phyloP scores from a whole-genome alignment of 2,888 invertebrate species.

The Anoplius nigerrimus region DNA sequence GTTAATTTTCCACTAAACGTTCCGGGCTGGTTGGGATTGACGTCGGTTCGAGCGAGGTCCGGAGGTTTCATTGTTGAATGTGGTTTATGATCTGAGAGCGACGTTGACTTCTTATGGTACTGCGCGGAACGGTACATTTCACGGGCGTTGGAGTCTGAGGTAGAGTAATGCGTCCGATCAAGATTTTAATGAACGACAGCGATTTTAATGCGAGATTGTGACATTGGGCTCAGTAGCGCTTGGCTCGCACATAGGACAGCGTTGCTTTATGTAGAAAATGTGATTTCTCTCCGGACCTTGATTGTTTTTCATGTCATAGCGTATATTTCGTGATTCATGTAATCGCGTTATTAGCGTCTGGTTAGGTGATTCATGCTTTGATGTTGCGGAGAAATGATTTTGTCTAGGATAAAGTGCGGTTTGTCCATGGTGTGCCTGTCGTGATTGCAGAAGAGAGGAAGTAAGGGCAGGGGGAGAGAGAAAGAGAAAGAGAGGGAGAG shows the following conservation, averaged over 20 bases:
- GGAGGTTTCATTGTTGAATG: too few species aligned
- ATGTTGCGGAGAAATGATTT: conserved; percentile 28
- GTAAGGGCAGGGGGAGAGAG: not conserved
- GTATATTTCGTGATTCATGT: conserved; percentile 27
- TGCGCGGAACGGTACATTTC: too few species aligned
- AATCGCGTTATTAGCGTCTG: conserved; percentile 28
- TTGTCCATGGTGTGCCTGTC: conserved; percentile 13
- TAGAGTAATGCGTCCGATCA: not conserved
- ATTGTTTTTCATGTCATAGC: conserved; percentile 23
- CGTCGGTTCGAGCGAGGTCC: too few species aligned
- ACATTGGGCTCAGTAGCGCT: too few species aligned
- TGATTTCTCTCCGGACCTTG: conserved; percentile 24
- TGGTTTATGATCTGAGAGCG: too few species aligned
- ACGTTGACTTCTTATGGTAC: too few species aligned
- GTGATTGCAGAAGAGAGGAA: not conserved
- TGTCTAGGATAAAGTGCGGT: conserved; percentile 23
- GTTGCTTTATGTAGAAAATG: conserved; percentile 14
- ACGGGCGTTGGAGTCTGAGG: too few species aligned
- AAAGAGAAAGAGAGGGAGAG: conserved; percentile 2
- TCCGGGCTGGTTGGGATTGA: too few species aligned
- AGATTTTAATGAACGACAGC: not conserved
- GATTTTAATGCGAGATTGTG: not conserved
- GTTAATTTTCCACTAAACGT: too few species aligned
- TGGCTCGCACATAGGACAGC: too few species aligned
- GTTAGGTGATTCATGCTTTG: conserved; percentile 36